Conservation (phyloP, 1,140 invertebrate species). For the Grapholita molesta region DNA sequence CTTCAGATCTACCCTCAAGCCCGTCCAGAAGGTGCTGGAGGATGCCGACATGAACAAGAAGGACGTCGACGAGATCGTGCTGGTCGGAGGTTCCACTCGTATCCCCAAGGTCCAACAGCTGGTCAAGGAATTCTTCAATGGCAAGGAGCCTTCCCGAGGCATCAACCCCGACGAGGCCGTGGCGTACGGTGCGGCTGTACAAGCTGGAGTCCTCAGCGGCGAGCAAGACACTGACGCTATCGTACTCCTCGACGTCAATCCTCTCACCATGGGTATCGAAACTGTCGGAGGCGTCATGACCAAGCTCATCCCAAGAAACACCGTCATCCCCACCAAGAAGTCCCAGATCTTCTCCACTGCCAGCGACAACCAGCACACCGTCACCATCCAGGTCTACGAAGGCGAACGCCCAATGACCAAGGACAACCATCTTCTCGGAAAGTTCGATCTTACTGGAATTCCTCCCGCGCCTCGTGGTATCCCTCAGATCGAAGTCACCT, state of each 20-base stretch:
- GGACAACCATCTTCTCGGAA: conserved; percentile 98
- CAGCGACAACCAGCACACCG: conserved; percentile 99
- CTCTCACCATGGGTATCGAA: conserved; percentile 99
- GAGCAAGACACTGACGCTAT: conserved; percentile 98
- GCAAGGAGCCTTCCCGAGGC: conserved; percentile 97
- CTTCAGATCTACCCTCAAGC: conserved; percentile 98
- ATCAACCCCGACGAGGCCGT: conserved; percentile 99
- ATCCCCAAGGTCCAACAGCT: conserved; percentile 99
- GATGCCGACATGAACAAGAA: conserved; percentile 99
- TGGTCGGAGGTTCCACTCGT: conserved; percentile 99
- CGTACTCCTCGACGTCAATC: conserved; percentile 98
- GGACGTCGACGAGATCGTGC: conserved; percentile 98
- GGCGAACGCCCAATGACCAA: conserved; percentile 99
- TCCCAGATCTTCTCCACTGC: conserved; percentile 99
- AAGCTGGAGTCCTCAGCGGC: conserved; percentile 93
- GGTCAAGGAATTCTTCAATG: conserved; percentile 99
- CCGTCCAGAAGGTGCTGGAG: conserved; percentile 98
- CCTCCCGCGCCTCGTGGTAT: conserved; percentile 98
- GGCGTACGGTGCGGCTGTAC: conserved; percentile 98
- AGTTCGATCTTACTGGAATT: conserved; percentile 99
- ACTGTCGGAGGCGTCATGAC: conserved; percentile 99
- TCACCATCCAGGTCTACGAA: conserved; percentile 92
- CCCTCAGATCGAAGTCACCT: conserved; percentile 99
- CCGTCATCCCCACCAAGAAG: conserved; percentile 99
- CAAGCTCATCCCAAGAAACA: conserved; percentile 98